Base-by-base conservation (phyloP, 2,113 vertebrate species). In the Triplophysa siluroides region DNA sequence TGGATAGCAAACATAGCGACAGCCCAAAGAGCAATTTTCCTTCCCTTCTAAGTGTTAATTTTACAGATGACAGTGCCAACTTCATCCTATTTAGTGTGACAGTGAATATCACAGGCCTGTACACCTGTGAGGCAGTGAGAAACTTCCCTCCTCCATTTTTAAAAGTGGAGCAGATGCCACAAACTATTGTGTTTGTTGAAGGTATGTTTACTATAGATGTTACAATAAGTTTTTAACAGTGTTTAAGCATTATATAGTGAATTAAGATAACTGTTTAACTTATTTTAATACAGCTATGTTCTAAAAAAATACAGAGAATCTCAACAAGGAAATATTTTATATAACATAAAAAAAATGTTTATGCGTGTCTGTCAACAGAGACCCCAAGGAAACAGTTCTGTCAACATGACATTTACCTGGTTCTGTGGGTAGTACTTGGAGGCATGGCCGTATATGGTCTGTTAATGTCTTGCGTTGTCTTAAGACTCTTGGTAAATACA, bases 401-500 rank as follows among this genome's bases (percentile, higher is more conserved):
- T 74, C 54, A 73, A 43, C 33, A 63, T 41, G 16, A 0, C 13
- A 47, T 10, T 45, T 6, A 73, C 21, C 68, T 38, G 54, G 18
- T 13, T 68, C 29, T 82, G 0, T 79, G 77, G 79, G 33, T 80
- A 29, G 70, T 33, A 0, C 33, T 73, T 38, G 71, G 78, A 26
- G 1, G 68, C 26, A 4, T 85, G 16, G 1, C 14, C 1, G 1
- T 61, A 38, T 87, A 85, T 18, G 60, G 83, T 23, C 1, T 83
- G 8, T 16, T 81, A 13, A 76, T 81, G 45, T 82, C 83, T 29
- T 65, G 3, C 13, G 43, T 76, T 13, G 18, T 70, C 14, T 23
- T 64, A 33, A 14, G 38, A 8, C 29, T 80, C 12, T 72, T 70
- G 81, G 86, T 86, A 60, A 86, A 83, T 83, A 43, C 60, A 76